These are phyloP conservation scores for Bolinopsis microptera DNA, from an alignment of 37 sponge, comb jelly and placozoan species.

Conservation along the genomic window DNA sequence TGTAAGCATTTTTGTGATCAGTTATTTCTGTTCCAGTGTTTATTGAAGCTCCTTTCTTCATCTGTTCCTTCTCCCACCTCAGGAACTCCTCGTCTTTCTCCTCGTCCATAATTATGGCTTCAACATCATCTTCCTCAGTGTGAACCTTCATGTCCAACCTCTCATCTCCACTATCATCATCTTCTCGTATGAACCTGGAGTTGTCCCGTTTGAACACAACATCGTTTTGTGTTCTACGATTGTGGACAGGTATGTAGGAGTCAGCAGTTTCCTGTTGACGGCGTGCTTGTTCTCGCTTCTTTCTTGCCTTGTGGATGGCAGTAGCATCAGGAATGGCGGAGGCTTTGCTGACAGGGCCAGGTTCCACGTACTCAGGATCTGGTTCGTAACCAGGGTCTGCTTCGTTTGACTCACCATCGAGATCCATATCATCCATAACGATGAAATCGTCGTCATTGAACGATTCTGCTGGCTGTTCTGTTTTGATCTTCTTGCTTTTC, in stretches of 20 bases:
- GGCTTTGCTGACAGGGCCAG: not conserved
- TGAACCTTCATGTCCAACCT: conserved; percentile 39
- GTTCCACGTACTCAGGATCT: not conserved
- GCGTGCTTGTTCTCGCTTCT: conserved; percentile 20
- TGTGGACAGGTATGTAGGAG: not conserved
- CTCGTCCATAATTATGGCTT: not conserved
- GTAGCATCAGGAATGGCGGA: not conserved
- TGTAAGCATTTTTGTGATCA: not conserved
- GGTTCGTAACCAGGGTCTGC: not conserved
- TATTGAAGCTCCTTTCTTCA: conserved; percentile 8
- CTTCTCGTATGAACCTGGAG: not conserved
- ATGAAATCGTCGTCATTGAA: not conserved
- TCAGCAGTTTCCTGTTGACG: not conserved
- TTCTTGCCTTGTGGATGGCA: conserved; percentile 35
- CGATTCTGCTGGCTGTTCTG: not conserved
- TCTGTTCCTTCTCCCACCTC: conserved; percentile 16
- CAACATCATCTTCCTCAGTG: conserved; percentile 29
- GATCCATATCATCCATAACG: conserved; percentile 9
- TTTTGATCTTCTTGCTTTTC: conserved; percentile 28
- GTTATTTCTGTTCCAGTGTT: not conserved
- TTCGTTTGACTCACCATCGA: not conserved
- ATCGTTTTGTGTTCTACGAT: not conserved
- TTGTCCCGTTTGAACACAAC: not conserved
- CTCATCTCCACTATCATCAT: conserved; percentile 1
- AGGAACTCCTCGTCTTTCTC: conserved; percentile 19